Conservation (phyloP, 2,888 invertebrate species). For the Saturnia japonica region DNA sequence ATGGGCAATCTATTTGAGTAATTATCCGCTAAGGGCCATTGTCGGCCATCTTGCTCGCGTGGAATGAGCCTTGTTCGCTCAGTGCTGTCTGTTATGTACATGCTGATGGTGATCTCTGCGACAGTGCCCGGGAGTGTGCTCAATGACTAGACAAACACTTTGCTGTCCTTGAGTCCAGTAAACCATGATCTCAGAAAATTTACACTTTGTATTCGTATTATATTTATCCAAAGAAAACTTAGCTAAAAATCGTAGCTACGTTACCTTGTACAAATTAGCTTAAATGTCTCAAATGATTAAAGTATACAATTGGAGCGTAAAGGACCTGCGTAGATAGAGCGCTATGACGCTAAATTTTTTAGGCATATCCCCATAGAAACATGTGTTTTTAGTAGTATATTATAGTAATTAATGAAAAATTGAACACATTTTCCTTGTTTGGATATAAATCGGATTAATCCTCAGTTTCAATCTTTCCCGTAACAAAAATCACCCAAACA, state of each 20-base stretch:
- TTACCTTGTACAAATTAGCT: neutral
- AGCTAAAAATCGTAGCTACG: neutral
- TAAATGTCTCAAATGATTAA: neutral
- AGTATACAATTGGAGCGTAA: neutral
- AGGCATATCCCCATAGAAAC: neutral
- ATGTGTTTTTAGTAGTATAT: neutral
- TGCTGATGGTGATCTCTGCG: slow-evolving; percentile 63
- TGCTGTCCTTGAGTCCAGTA: slow-evolving; percentile 47
- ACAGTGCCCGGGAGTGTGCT: slow-evolving; percentile 62
- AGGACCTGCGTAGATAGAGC: neutral
- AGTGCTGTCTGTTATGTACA: slow-evolving; percentile 70
- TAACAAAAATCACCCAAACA: neutral
- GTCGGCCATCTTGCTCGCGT: slow-evolving; percentile 79
- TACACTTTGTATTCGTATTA: slow-evolving; percentile 26
- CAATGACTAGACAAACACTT: slow-evolving; percentile 60
- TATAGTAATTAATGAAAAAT: neutral
- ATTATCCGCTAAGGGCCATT: slow-evolving; percentile 81
- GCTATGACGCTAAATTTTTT: neutral
- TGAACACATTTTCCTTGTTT: neutral
- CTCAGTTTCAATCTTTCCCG: neutral
- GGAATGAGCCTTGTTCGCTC: slow-evolving; percentile 77
- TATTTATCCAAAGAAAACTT: slow-evolving; percentile 12
- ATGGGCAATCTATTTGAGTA: slow-evolving; percentile 82
- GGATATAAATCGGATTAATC: neutral
- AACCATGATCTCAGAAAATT: slow-evolving; percentile 41